Conservation (phyloP, 2,797 vertebrate genomes). For the Novumbra hubbsi region DNA sequence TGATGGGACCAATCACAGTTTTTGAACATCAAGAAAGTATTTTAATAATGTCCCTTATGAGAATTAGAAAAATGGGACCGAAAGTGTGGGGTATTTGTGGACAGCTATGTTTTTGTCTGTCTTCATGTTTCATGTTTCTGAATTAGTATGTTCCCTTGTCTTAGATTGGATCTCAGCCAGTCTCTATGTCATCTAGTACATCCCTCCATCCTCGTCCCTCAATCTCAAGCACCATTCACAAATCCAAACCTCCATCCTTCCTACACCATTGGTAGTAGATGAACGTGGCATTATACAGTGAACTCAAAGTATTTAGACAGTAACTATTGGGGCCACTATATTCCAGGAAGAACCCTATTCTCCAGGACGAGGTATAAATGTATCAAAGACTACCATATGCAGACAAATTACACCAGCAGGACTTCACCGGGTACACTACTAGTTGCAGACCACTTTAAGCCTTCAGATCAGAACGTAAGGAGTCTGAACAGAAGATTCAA, state of each 20-base stretch:
- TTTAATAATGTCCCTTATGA: background rate
- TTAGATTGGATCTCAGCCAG: constrained; percentile 2
- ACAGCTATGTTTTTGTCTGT: constrained; percentile 3
- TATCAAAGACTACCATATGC: too few species aligned
- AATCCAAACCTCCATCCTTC: background rate
- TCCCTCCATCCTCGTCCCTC: background rate
- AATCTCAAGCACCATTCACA: background rate
- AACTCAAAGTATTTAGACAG: too few species aligned
- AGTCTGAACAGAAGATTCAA: too few species aligned
- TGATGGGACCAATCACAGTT: background rate
- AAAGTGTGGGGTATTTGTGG: background rate
- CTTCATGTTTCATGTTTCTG: constrained; percentile 8
- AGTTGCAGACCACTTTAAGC: too few species aligned
- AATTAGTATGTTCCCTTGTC: background rate
- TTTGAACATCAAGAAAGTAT: background rate
- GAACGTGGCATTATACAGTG: background rate
- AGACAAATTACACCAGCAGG: too few species aligned
- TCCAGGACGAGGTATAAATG: too few species aligned
- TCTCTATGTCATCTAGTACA: background rate
- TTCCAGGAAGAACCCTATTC: too few species aligned
- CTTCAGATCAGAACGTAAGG: too few species aligned
- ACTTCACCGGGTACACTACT: too few species aligned
- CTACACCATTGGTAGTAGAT: background rate
- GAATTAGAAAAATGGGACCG: background rate
- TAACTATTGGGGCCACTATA: too few species aligned